These are phyloP conservation scores for Oncorhynchus nerka DNA, from an alignment of 2,113 vertebrate genomes.

Conservation along the genomic window DNA sequence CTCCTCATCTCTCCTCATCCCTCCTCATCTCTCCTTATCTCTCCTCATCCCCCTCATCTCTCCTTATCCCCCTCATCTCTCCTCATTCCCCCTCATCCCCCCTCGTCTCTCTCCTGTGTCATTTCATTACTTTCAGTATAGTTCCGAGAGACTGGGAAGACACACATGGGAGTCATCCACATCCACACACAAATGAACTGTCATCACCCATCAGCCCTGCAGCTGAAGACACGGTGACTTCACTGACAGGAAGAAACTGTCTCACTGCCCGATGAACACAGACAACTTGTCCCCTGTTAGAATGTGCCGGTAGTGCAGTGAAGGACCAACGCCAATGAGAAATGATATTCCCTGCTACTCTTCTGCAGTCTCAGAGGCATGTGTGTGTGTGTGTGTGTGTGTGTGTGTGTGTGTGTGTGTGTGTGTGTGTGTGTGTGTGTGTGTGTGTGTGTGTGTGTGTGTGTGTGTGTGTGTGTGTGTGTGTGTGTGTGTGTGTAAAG, in stretches of 20 bases:
- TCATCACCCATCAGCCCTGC: constrained; percentile 28
- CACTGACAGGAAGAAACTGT: neutral
- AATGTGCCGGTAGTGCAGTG: too few relatives aligned
- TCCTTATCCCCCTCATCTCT: too few relatives aligned
- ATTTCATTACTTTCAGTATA: constrained; percentile 9
- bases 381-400: neutral
- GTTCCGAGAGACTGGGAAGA: neutral
- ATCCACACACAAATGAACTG: constrained; percentile 44
- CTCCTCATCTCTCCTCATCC: too few relatives aligned
- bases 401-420: neutral
- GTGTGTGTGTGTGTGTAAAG: too few relatives aligned
- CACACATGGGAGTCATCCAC: constrained; percentile 32
- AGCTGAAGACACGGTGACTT: constrained; percentile 25
- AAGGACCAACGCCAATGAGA: too few relatives aligned
- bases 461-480: too few relatives aligned
- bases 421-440: too few relatives aligned
- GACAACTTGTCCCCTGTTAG: constrained; percentile 43
- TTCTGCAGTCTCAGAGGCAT: neutral
- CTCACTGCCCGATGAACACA: neutral
- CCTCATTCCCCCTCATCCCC: neutral
- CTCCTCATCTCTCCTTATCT: too few relatives aligned
- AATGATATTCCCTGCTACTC: too few relatives aligned
- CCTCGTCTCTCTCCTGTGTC: constrained; percentile 7
- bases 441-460: too few relatives aligned
- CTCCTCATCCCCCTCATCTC: too few relatives aligned